A percentile compares a stretch with the other conserved stretches of the same genome.
phyloP scores from a whole-genome alignment of 53 echinoderm and acorn worm species.

The Echinometra lucunter region DNA sequence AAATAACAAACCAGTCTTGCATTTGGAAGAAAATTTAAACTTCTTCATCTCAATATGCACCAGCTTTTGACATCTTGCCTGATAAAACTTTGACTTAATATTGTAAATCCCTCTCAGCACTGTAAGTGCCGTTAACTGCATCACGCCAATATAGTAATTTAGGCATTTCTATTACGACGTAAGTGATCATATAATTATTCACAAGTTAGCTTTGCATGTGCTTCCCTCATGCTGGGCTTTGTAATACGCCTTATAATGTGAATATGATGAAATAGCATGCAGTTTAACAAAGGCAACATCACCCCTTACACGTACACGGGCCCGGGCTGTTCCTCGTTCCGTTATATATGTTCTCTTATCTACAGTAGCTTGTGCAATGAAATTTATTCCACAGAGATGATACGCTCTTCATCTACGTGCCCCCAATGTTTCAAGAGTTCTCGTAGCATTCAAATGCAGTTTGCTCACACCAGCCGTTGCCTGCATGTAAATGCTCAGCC shows the following conservation, averaged over 20 bases:
- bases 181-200: neutral
- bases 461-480: neutral
- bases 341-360: neutral
- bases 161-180: neutral
- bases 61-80: neutral
- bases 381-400: neutral
- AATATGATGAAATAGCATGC: slow-evolving; percentile 46
- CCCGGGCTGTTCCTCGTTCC: neutral
- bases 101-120: neutral
- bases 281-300: slow-evolving; percentile 41
- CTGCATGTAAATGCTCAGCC: neutral
- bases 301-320: neutral
- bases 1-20: neutral
- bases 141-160: neutral
- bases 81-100: neutral
- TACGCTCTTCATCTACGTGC: neutral
- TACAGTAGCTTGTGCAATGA: slow-evolving; percentile 43
- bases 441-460: too few species aligned
- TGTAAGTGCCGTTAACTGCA: neutral
- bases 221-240: slow-evolving; percentile 1
- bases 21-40: slow-evolving; percentile 40
- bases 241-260: neutral
- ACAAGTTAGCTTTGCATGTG: slow-evolving; percentile 16
- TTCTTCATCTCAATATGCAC: slow-evolving; percentile 13
- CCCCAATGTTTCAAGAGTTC: neutral